Evolutionary conservation across 2,888 invertebrate species (phyloP), one percentile per base, ranked within the genome.

Genomic region (Pandemis heparana): DNA sequence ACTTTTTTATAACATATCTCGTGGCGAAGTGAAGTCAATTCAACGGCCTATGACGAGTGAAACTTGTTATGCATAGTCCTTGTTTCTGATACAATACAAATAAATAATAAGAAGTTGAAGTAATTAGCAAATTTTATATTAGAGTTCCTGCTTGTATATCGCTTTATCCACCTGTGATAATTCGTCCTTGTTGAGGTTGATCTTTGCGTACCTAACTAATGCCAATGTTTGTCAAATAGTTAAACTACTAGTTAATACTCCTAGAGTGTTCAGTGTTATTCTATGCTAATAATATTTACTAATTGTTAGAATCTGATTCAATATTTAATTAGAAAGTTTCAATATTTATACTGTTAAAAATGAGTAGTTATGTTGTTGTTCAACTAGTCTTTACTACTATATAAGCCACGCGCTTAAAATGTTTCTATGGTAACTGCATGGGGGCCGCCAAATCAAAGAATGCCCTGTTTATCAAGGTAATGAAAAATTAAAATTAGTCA

Each of bases 151-250:
- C 90, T 90, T 92, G 90, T 91, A 87, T 82, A 89, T 90, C 87
- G 92, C 92, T 93, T 92, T 80, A 88, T 88, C 86, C 85, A 89
- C 91, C 92, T 94, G 94, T 94, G 94, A 94, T 94, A 94, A 84
- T 88, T 88, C 85, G 83, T 86, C 87, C 87, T 87, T 82, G 79
- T 78, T 84, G 78, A 87, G 87, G 84, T 90, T 88, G 78, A 86
- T 78, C 80, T 87, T 83, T 82, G 85, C 84, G 78, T 78, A 86
- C 68, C 56, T 68, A 80, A 84, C 81, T 82, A 77, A 86, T 84
- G 83, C 86, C 88, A 88, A 85, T 85, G 82, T 85, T 83, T 79
- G 79, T 81, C 85, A 81, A 81, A 83, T 78, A 83, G 83, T 64
- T 68, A 56, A 74, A 71, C 69, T 43, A 67, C 9, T 75, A 80